Base-by-base conservation (phyloP, 2,113 vertebrate genomes). In the Eurypyga helias region DNA sequence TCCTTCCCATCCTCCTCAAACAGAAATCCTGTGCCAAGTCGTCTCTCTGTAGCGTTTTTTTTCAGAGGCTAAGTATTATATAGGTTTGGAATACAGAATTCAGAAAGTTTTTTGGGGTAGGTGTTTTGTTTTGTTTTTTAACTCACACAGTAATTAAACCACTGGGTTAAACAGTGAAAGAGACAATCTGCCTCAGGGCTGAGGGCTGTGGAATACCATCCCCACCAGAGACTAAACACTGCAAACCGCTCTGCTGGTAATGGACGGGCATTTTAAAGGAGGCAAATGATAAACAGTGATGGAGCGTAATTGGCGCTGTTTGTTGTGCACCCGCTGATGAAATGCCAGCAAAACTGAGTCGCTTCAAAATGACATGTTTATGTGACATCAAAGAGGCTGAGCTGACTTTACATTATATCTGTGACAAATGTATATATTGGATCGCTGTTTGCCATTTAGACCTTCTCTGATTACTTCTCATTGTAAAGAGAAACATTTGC, bases 331-430 rank as follows among this genome's bases (percentile, higher is more conserved):
- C 87, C 34, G 67, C 83, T 97, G 97, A 95, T 95, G 97, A 96
- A 97, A 96, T 80, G 90, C 95, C 94, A 96, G 96, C 18, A 83
- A 90, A 96, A 96, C 95, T 82, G 95, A 97, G 95, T 95, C 86
- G 2, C 95, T 96, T 97, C 94, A 97, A 96, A 97, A 96, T 96
- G 97, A 98, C 97, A 97, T 98, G 96, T 98, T 97, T 97, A 95
- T 83, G 90, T 94, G 95, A 97, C 96, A 97, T 97, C 96, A 97
- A 96, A 96, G 96, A 89, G 96, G 67, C 79, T 91, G 91, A 87
- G 93, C 93, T 95, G 97, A 94, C 96, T 97, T 96, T 92, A 96
- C 86, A 31, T 96, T 97, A 70, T 93, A 97, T 97, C 97, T 96
- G 97, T 96, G 97, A 97, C 97, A 97, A 97, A 96, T 96, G 97